These are phyloP conservation scores for Lamellibrachia satsuma DNA, from an alignment of 2,888 invertebrate species.

Conservation along the genomic window DNA sequence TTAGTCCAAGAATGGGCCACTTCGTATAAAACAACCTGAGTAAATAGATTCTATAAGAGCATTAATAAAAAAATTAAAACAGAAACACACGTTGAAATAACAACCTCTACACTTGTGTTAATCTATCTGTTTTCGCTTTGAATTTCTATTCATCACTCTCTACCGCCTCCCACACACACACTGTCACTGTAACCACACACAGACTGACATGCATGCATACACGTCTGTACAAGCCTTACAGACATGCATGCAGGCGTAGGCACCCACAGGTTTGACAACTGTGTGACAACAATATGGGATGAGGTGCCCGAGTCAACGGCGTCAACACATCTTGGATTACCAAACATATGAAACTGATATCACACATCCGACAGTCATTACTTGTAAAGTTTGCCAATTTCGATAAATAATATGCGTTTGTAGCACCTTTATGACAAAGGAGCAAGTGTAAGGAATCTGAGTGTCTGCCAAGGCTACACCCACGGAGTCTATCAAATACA, in stretches of 20 bases:
- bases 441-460: neutral
- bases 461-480: neutral
- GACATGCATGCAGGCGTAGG: neutral
- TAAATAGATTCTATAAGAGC: neutral
- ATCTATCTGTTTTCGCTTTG: neutral
- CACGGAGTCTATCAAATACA: neutral
- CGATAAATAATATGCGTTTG: constrained; percentile 12
- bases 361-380: neutral
- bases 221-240: neutral
- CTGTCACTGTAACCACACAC: neutral
- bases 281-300: neutral
- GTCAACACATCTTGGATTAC: neutral
- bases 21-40: neutral
- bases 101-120: neutral
- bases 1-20: neutral
- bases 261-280: neutral
- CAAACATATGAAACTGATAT: neutral
- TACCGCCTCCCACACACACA: neutral
- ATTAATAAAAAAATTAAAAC: neutral
- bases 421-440: neutral
- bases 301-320: neutral
- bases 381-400: neutral
- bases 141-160: neutral
- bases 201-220: neutral
- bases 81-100: neutral